These are phyloP conservation scores for Chymomyza fuscimana DNA, from an alignment of 2,888 invertebrate species.

Conservation along the genomic window DNA sequence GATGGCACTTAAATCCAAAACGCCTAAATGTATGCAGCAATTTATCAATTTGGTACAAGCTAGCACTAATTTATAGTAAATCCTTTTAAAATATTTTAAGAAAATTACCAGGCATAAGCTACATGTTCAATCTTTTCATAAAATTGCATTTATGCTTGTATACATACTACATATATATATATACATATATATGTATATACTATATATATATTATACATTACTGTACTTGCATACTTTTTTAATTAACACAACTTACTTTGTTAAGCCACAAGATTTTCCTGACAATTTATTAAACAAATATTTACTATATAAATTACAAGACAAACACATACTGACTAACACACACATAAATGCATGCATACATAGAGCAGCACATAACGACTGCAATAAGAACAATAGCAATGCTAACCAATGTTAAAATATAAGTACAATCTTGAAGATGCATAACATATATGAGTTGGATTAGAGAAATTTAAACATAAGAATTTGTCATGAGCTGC, in stretches of 20 bases:
- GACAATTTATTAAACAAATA: slow-evolving; percentile 41
- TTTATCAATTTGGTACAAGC: slow-evolving; percentile 11
- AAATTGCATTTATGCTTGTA: background rate
- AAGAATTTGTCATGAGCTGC: background rate
- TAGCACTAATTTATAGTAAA: slow-evolving; percentile 1
- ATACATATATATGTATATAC: background rate
- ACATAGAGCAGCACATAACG: slow-evolving; percentile 12
- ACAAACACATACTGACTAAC: slow-evolving; percentile 20
- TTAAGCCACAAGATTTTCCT: slow-evolving; percentile 25
- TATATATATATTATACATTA: background rate
- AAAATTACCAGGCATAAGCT: background rate
- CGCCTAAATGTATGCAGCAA: slow-evolving; percentile 20
- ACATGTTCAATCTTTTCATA: background rate
- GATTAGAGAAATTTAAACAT: background rate
- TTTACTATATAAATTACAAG: slow-evolving; percentile 27
- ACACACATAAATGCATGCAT: background rate
- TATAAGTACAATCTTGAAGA: slow-evolving; percentile 13
- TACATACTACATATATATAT: background rate
- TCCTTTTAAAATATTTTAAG: background rate
- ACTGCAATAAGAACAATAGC: slow-evolving; percentile 19
- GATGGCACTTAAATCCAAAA: slow-evolving; percentile 1
- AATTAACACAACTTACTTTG: slow-evolving; percentile 23
- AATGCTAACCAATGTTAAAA: slow-evolving; percentile 12
- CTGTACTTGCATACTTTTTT: slow-evolving; percentile 21
- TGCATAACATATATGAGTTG: background rate